Conservation (phyloP, 1,140 invertebrate species). For the Anastrepha obliqua region DNA sequence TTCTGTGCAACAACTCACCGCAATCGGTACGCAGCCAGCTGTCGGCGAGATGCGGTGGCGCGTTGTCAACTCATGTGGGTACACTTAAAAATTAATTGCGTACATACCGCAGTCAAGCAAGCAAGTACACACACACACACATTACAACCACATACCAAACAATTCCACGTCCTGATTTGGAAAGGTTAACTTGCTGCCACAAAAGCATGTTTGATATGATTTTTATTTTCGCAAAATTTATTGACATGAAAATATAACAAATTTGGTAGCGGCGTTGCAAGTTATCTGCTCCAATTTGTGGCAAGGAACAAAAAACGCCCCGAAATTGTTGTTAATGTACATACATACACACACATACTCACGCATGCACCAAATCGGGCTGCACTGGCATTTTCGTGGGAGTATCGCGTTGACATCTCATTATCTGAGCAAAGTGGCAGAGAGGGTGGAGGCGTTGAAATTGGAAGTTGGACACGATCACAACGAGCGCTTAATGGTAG, state of each 20-base stretch:
- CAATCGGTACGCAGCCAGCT: neutral
- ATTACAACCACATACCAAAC: neutral
- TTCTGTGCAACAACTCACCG: neutral
- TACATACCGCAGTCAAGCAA: neutral
- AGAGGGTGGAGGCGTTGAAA: neutral
- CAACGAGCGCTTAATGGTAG: neutral
- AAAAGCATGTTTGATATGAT: neutral
- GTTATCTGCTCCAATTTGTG: conserved; percentile 4
- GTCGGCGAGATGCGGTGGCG: neutral
- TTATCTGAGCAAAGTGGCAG: neutral
- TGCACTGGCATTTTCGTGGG: neutral
- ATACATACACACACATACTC: neutral
- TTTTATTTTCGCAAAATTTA: conserved; percentile 12
- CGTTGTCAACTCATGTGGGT: conserved; percentile 9
- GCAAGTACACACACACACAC: neutral
- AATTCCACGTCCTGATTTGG: neutral
- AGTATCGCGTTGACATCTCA: neutral
- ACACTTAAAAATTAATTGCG: conserved; percentile 9
- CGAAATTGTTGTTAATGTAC: neutral
- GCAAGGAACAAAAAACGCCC: neutral
- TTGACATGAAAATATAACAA: conserved; percentile 27
- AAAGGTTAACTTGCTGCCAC: neutral
- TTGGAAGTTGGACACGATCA: neutral
- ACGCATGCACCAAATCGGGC: neutral
- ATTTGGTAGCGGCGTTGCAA: neutral